phyloP scores from a whole-genome alignment of 2,113 vertebrate species.

The Aegithalos caudatus region DNA sequence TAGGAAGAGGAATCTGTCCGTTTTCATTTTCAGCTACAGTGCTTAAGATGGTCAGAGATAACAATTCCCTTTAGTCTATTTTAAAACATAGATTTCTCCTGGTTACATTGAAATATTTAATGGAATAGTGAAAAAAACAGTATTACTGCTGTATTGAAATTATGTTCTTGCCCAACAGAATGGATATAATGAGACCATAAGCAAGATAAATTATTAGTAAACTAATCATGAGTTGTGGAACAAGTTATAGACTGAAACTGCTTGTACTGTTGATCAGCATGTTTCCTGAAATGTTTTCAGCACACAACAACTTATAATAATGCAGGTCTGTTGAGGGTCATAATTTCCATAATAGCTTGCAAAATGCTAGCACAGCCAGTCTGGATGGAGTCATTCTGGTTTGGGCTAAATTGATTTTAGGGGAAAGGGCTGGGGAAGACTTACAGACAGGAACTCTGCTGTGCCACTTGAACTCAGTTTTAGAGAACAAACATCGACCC shows the following conservation, averaged over 20 bases:
- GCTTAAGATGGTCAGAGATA: background rate
- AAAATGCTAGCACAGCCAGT: background rate
- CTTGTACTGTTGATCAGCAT: background rate
- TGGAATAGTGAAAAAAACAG: background rate
- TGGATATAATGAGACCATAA: background rate
- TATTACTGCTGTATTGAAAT: background rate
- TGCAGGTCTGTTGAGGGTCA: background rate
- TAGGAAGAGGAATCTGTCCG: background rate
- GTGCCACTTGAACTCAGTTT: background rate
- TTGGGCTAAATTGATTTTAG: background rate
- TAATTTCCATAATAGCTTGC: background rate
- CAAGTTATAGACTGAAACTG: background rate
- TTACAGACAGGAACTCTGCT: background rate
- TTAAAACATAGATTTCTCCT: background rate
- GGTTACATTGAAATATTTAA: background rate
- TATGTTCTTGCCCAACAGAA: background rate
- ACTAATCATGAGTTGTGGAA: background rate
- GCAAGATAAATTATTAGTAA: background rate
- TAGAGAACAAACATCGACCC: fast-evolving
- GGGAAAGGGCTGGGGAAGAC: background rate
- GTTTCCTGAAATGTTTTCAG: background rate
- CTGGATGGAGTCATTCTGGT: background rate
- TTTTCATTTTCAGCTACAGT: background rate
- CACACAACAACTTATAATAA: background rate
- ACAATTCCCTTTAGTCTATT: background rate